Conservation (phyloP, 2,113 vertebrate species). For the Phaetusa simplex region DNA sequence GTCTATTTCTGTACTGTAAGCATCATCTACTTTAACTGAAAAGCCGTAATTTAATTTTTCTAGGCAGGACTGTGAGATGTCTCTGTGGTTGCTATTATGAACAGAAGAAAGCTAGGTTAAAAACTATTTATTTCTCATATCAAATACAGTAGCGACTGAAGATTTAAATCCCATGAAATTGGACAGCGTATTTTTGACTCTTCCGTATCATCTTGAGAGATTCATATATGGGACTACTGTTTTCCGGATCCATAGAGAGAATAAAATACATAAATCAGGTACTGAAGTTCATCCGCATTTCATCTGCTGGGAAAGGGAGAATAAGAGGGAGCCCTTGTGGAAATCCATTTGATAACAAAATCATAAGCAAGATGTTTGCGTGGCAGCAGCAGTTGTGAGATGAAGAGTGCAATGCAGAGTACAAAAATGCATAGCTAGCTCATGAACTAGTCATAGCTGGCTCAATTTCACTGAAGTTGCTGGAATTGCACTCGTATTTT, state of each 20-base stretch:
- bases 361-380: background rate
- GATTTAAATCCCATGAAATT: background rate
- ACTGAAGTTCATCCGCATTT: background rate
- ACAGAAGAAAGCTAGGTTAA: background rate
- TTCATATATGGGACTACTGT: background rate
- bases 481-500: background rate
- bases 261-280: background rate
- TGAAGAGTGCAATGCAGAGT: background rate
- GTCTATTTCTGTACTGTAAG: slow-evolving; percentile 55
- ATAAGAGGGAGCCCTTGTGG: background rate
- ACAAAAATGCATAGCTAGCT: background rate
- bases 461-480: background rate
- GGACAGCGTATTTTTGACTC: background rate
- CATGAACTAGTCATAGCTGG: background rate
- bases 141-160: background rate
- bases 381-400: background rate
- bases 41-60: slow-evolving; percentile 58
- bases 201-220: background rate
- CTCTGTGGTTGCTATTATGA: background rate
- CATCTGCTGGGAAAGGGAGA: background rate
- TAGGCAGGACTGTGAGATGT: background rate
- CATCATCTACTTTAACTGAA: slow-evolving; percentile 32
- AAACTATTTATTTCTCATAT: background rate
- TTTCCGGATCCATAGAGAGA: background rate
- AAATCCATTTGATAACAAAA: background rate